Percentiles rank a stretch among this genome's conserved stretches.
phyloP scores from a whole-genome alignment of 1,140 invertebrate genomes.

The Xylocopa sonorina region DNA sequence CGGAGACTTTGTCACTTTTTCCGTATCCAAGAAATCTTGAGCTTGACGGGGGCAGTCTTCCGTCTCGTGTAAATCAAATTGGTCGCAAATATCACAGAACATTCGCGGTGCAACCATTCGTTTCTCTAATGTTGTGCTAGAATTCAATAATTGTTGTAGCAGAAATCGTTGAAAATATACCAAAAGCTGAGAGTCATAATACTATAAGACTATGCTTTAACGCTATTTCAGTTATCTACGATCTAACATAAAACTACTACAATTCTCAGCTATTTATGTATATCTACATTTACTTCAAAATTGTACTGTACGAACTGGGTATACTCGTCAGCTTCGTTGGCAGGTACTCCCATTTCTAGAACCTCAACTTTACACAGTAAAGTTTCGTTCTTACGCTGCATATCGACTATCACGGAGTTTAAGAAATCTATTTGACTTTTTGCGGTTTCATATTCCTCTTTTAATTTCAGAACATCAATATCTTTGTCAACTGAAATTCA shows the following conservation, averaged over 20 bases:
- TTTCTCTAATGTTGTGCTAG: conserved; percentile 76
- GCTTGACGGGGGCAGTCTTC: conserved; percentile 97
- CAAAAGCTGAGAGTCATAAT: too few species aligned
- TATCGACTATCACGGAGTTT: conserved; percentile 97
- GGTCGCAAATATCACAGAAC: conserved; percentile 99
- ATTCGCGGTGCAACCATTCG: conserved; percentile 87
- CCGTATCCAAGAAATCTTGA: conserved; percentile 82
- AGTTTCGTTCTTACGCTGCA: conserved; percentile 95
- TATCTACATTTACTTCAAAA: conserved; percentile 18
- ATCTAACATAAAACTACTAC: too few species aligned
- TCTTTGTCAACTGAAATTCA: conserved; percentile 37
- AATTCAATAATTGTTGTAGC: conserved; percentile 61
- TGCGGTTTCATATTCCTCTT: conserved; percentile 86
- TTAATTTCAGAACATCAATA: conserved; percentile 70
- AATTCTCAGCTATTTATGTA: too few species aligned
- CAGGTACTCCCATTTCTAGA: conserved; percentile 87
- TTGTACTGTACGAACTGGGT: conserved; percentile 80
- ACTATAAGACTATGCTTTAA: too few species aligned
- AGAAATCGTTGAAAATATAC: conserved; percentile 36
- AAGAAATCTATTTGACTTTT: conserved; percentile 94
- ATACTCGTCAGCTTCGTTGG: conserved; percentile 84
- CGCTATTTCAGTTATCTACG: too few species aligned
- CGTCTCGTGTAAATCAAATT: conserved; percentile 97
- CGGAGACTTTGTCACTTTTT: conserved; percentile 77
- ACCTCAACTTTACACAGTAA: conserved; percentile 90